Evolutionary conservation across 92 coral and sea anemone genomes (phyloP), one percentile per base, ranked within the genome.

Genomic region (Muricea muricata): DNA sequence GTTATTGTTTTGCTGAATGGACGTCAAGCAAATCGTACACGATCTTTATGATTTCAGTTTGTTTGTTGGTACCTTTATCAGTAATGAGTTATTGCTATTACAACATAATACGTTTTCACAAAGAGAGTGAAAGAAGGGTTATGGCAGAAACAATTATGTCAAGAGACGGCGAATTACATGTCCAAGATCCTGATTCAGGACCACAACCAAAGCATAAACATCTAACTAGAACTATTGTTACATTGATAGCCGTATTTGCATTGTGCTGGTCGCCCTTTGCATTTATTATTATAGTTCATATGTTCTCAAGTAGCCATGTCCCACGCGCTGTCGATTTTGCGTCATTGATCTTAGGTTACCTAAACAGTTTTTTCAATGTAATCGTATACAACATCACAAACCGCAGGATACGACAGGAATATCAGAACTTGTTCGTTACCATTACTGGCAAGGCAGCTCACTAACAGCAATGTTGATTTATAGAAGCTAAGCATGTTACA

Each of bases 231-330:
- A 91, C 97, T 28, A 78, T 93, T 13, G 17, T 93, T 7, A 85
- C 82, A n/a, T 87, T 93, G 0, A 87, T 91, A 7, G 92, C 85
- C 20, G 90, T 86, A 23, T 93, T 93, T 50, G 52, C 83, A n/a
- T 10, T 79, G 8, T 88, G 97, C 80, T 93, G 97, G 97, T 39
- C 91, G 14, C 94, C 97, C 48, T 93, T 90, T 73, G 97, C 92
- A 0, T 39, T 91, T 31, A 93, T 93, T 18, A 93, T 93, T 92
- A 88, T 93, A 57, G 45, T 85, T 5, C 90, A 93, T 46, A 91
- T 93, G 17, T 88, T 88, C 34, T 33, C 37, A 9, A 34, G 87
- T 8, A 54, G 18, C 7, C 91, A 88, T 17, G 52, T 93, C 23
- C 97, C 97, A 55, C 86, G 94, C 18, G 79, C 67, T 12, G 72